Base-by-base conservation (phyloP, 2,888 invertebrate genomes). In the Rotaria macrura region DNA sequence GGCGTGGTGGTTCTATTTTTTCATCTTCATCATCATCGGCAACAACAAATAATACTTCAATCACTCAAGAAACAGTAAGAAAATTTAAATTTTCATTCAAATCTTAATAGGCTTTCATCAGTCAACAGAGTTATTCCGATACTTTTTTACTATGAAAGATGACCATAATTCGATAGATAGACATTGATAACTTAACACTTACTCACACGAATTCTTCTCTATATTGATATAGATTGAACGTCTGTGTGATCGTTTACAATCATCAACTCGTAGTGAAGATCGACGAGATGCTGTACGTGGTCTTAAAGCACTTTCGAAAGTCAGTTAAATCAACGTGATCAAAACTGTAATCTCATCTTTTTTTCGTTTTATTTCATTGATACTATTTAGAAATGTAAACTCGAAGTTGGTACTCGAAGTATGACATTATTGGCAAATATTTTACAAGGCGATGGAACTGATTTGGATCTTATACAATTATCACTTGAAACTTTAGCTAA, bases 261-360 rank as follows among this genome's bases (percentile, higher is more conserved):
- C 96, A 84, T 97, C 97, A 0, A 96, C 96, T 0, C 91, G 98
- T 79, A 92, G 98, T 54, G 97, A 97, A 90, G 99, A 99, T 90
- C 93, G 98, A 72, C 92, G 97, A 88, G 97, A 98, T 93, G 97
- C 98, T 0, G 96, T 98, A 89, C 93, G 97, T 87, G 97, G 96
- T 0, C 93, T 99, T 23, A 96, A 96, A 90, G 95, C 92, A n/a
- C 89, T 93, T 84, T 92, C 92, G 23, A 91, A 91, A 90, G 92
- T 92, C n/a, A n/a, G n/a, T n/a, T n/a, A 88, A 74, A 87, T 5
- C 6, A 52, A 23, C 20, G 23, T n/a, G n/a, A n/a, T n/a, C n/a
- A n/a, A n/a, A n/a, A n/a, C n/a, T n/a, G n/a, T n/a, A n/a, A n/a
- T n/a, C n/a, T n/a, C n/a, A n/a, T n/a, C n/a, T n/a, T n/a, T n/a